These are phyloP conservation scores for Cabera pusaria DNA, from an alignment of 2,888 invertebrate species.

Conservation along the genomic window DNA sequence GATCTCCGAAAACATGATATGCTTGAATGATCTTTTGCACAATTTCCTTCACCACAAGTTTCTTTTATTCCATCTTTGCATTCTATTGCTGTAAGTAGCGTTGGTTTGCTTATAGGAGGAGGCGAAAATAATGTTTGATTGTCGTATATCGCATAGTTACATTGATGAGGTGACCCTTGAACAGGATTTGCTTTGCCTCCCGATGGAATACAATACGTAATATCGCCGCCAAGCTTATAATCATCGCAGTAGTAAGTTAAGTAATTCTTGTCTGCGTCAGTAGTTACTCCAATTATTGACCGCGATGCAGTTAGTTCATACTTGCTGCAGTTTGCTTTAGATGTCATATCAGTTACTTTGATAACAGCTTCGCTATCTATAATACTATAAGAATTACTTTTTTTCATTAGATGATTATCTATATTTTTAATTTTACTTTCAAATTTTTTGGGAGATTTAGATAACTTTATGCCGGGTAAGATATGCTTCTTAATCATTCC, in stretches of 20 bases:
- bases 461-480: conserved; percentile 46
- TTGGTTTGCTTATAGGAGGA: too few relatives aligned
- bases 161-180: too few relatives aligned
- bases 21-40: too few relatives aligned
- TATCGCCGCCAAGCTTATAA: conserved; percentile 6
- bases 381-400: conserved; percentile 61
- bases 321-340: conserved; percentile 40
- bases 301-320: conserved; percentile 45
- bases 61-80: too few relatives aligned
- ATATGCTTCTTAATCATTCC: conserved; percentile 35
- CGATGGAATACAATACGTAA: not conserved
- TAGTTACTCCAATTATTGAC: conserved; percentile 46
- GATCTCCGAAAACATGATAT: too few relatives aligned
- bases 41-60: too few relatives aligned
- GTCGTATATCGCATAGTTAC: too few relatives aligned
- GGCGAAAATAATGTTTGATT: too few relatives aligned
- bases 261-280: conserved; percentile 39
- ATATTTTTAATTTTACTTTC: conserved; percentile 25
- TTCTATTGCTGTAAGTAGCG: too few relatives aligned
- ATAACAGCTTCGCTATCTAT: conserved; percentile 70
- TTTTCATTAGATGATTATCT: conserved; percentile 45
- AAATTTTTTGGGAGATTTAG: conserved; percentile 46
- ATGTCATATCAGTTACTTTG: conserved; percentile 69
- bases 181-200: not conserved
- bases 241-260: conserved; percentile 51